Conservation (phyloP, 2,797 vertebrate genomes). For the Antennarius maculatus region DNA sequence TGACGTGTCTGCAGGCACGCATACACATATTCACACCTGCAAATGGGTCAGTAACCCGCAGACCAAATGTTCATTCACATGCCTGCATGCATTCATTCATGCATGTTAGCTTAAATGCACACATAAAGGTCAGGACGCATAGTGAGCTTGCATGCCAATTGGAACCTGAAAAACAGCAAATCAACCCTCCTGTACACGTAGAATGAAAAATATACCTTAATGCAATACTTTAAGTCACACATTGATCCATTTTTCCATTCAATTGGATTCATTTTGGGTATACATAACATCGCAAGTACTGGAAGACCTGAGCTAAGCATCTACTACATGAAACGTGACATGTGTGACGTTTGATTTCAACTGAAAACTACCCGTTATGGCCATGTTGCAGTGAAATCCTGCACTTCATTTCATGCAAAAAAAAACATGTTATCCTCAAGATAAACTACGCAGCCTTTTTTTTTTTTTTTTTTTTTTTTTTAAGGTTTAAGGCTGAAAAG, state of each 20-base stretch:
- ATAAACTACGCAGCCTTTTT: no score
- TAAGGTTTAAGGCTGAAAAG: conserved; percentile 26
- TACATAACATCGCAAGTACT: conserved; percentile 24
- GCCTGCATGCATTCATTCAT: conserved; percentile 58
- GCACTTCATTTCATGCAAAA: conserved; percentile 25
- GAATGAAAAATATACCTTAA: conserved; percentile 13
- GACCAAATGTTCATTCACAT: conserved; percentile 53
- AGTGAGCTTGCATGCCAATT: conserved; percentile 38
- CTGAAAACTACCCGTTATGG: conserved; percentile 64
- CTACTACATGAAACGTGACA: conserved; percentile 45
- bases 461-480: no score
- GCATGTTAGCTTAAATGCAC: conserved; percentile 54
- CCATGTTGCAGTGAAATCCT: conserved; percentile 58
- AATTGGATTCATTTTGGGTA: conserved; percentile 7
- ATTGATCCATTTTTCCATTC: conserved; percentile 28
- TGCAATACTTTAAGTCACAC: conserved; percentile 15
- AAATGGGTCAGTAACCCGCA: conserved; percentile 50
- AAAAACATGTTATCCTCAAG: no score
- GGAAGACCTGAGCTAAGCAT: conserved; percentile 21
- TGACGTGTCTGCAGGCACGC: conserved; percentile 47
- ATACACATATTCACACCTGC: conserved; percentile 68
- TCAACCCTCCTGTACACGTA: conserved; percentile 7
- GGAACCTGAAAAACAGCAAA: conserved; percentile 39
- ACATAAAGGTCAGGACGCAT: conserved; percentile 45
- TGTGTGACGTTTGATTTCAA: conserved; percentile 56